Percentiles rank a stretch among this genome's conserved stretches.
These are phyloP conservation scores for Drosophila nasuta DNA, from an alignment of 1,140 invertebrate species.

Conservation along the genomic window DNA sequence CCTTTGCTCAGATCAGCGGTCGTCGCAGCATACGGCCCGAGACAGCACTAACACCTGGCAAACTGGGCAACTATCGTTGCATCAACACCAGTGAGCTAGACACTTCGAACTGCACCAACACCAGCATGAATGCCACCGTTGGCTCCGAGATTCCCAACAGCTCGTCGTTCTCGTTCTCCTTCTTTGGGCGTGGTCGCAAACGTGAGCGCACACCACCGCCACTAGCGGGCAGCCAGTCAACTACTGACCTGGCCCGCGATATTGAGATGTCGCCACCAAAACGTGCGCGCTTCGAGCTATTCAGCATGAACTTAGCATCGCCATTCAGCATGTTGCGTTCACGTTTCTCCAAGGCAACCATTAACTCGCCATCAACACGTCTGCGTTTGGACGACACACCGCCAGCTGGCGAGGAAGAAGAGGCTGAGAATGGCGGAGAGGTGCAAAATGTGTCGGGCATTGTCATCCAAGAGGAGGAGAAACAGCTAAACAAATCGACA, in stretches of 20 bases:
- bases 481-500: slow-evolving; percentile 47
- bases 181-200: slow-evolving; percentile 72
- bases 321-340: slow-evolving; percentile 73
- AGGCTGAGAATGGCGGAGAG: slow-evolving; percentile 40
- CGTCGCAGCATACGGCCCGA: slow-evolving; percentile 71
- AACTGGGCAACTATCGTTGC: slow-evolving; percentile 67
- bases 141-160: slow-evolving; percentile 79
- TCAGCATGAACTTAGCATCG: slow-evolving; percentile 70
- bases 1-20: slow-evolving; percentile 72
- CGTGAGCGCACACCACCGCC: slow-evolving; percentile 70
- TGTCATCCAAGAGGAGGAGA: slow-evolving; percentile 62
- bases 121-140: slow-evolving; percentile 80
- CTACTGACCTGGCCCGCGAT: slow-evolving; percentile 68
- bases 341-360: slow-evolving; percentile 66
- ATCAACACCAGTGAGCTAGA: slow-evolving; percentile 69
- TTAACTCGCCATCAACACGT: slow-evolving; percentile 60
- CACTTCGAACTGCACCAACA: slow-evolving; percentile 65
- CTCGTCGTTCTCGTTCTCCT: slow-evolving; percentile 77
- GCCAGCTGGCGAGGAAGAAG: slow-evolving; percentile 50
- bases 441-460: slow-evolving; percentile 76
- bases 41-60: slow-evolving; percentile 60
- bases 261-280: slow-evolving; percentile 78
- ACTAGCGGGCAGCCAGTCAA: slow-evolving; percentile 60
- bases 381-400: slow-evolving; percentile 49
- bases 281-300: slow-evolving; percentile 74